phyloP scores from a whole-genome alignment of 2,888 invertebrate species.

The Ischnura elegans region DNA sequence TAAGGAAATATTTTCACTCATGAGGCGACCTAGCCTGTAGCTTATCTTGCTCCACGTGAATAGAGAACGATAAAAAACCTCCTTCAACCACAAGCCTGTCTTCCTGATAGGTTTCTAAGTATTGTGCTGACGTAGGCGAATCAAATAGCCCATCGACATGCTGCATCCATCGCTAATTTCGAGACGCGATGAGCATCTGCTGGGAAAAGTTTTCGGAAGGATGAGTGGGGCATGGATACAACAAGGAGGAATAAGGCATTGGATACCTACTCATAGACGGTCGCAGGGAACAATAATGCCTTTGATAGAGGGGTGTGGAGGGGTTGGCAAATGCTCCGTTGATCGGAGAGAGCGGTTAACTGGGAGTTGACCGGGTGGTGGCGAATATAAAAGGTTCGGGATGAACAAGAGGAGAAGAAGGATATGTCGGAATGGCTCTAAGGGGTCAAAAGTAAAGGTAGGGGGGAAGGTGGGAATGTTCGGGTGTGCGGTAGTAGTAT shows the following conservation, averaged over 20 bases:
- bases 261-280: not conserved
- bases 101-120: too few species aligned
- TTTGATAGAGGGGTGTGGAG: not conserved
- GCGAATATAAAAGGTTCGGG: not conserved
- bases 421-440: not conserved
- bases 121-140: not conserved
- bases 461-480: not conserved
- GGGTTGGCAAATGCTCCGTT: not conserved
- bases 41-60: too few species aligned
- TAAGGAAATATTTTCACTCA: too few species aligned
- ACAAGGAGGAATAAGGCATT: not conserved
- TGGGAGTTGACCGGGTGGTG: not conserved
- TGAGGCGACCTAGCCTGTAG: too few species aligned
- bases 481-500: not conserved
- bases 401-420: not conserved
- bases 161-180: not conserved
- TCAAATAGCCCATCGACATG: not conserved
- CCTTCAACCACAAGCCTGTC: too few species aligned
- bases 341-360: not conserved
- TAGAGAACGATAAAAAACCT: too few species aligned
- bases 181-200: not conserved
- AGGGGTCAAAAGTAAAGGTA: constrained; percentile 21
- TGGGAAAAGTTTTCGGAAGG: not conserved
- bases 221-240: not conserved
- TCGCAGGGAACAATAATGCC: not conserved